Evolutionary conservation across 2,888 invertebrate species (phyloP).

Genomic region (Arge pagana): DNA sequence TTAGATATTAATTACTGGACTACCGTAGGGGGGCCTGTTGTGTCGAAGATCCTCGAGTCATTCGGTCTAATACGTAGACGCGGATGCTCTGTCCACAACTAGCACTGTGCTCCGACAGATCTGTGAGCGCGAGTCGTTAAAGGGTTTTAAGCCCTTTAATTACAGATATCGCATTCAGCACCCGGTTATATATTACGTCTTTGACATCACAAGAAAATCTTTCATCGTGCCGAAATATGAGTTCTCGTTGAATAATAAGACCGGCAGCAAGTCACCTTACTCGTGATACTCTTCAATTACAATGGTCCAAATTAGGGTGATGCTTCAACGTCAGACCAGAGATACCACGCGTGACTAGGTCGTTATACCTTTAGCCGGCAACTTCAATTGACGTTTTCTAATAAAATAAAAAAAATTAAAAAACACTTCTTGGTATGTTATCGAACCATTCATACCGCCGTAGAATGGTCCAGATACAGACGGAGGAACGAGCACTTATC

Average conservation of each 20-base stretch:
- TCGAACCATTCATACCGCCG: too few species aligned
- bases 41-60: constrained; percentile 41
- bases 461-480: too few species aligned
- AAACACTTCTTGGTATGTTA: too few species aligned
- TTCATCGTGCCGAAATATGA: constrained; percentile 53
- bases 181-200: constrained; percentile 20
- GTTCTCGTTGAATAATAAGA: constrained; percentile 30
- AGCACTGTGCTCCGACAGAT: neutral
- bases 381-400: too few species aligned
- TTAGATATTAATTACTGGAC: constrained; percentile 51
- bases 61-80: constrained; percentile 43
- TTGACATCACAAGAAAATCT: constrained; percentile 32
- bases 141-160: constrained; percentile 41
- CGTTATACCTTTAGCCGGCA: too few species aligned
- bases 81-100: constrained; percentile 16
- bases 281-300: neutral
- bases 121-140: constrained; percentile 38
- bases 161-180: constrained; percentile 44
- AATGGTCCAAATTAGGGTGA: constrained; percentile 4
- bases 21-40: constrained; percentile 41
- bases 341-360: too few species aligned
- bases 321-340: constrained; percentile 1
- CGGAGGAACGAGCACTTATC: too few species aligned
- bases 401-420: too few species aligned
- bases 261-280: neutral